These are phyloP conservation scores for Anseranas semipalmata DNA, from an alignment of 2,113 vertebrate species.

Conservation along the genomic window DNA sequence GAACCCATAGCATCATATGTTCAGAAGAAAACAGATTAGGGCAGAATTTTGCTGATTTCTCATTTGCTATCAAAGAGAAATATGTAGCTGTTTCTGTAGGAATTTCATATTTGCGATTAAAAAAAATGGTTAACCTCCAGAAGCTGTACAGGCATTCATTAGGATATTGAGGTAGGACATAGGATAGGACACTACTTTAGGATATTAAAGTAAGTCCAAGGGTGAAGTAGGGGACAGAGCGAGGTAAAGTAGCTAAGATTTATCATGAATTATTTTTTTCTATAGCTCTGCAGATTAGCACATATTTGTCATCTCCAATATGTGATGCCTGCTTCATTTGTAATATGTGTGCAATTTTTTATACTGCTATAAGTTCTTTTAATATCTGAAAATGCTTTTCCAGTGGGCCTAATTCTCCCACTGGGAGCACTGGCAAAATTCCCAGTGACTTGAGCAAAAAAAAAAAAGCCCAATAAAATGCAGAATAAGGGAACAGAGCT, in stretches of 20 bases:
- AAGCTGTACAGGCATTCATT: not conserved
- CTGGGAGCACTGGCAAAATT: not conserved
- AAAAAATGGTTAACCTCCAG: not conserved
- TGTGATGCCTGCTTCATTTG: not conserved
- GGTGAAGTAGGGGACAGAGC: not conserved
- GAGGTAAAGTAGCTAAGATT: not conserved
- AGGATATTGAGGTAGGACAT: not conserved
- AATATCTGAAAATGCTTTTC: constrained; percentile 4
- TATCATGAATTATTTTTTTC: not conserved
- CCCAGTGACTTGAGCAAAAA: not conserved
- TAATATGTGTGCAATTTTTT: not conserved
- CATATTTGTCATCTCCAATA: not conserved
- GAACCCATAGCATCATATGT: not conserved
- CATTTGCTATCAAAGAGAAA: not conserved
- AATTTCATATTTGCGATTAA: not conserved
- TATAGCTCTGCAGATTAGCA: not conserved
- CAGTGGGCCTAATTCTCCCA: not conserved
- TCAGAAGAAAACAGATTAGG: not conserved
- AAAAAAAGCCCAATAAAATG: not conserved
- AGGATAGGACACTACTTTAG: not conserved
- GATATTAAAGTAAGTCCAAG: not conserved
- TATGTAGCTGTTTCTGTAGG: not conserved
- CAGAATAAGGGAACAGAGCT: not conserved
- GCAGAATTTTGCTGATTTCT: not conserved
- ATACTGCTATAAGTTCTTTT: not conserved